phyloP scores from a whole-genome alignment of 2,113 vertebrate genomes.

The Tachuris rubrigastra region DNA sequence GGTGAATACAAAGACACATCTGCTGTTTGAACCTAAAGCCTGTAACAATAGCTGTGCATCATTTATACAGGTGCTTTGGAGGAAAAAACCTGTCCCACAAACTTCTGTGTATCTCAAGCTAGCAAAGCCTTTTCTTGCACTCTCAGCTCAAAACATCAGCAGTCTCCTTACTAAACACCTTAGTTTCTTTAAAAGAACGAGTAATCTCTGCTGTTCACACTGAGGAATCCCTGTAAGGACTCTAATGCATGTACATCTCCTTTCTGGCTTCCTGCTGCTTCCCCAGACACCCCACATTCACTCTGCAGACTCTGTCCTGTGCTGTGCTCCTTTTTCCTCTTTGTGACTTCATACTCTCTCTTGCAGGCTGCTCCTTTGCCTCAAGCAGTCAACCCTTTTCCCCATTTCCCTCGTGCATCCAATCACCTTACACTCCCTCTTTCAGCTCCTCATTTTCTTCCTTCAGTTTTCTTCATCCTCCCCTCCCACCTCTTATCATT shows the following conservation, averaged over 20 bases:
- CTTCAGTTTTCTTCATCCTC: not conserved
- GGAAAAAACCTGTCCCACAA: not conserved
- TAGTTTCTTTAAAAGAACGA: not conserved
- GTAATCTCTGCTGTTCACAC: not conserved
- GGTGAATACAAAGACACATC: not conserved
- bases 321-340: not conserved
- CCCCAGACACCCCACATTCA: not conserved
- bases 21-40: not conserved
- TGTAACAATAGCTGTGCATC: not conserved
- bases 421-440: not conserved
- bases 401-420: not conserved
- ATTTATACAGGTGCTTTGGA: not conserved
- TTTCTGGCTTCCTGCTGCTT: not conserved
- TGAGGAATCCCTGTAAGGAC: not conserved
- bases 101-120: not conserved
- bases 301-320: not conserved
- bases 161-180: not conserved
- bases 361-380: not conserved
- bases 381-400: not conserved
- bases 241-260: not conserved
- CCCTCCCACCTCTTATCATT: not conserved
- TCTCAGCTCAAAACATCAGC: not conserved
- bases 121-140: not conserved
- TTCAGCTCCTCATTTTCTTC: slow-evolving; percentile 11
- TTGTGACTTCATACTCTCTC: not conserved